Percentiles rank a stretch among this genome's conserved stretches.
phyloP scores from a whole-genome alignment of 1,140 invertebrate genomes.

The Drosophila neocordata region DNA sequence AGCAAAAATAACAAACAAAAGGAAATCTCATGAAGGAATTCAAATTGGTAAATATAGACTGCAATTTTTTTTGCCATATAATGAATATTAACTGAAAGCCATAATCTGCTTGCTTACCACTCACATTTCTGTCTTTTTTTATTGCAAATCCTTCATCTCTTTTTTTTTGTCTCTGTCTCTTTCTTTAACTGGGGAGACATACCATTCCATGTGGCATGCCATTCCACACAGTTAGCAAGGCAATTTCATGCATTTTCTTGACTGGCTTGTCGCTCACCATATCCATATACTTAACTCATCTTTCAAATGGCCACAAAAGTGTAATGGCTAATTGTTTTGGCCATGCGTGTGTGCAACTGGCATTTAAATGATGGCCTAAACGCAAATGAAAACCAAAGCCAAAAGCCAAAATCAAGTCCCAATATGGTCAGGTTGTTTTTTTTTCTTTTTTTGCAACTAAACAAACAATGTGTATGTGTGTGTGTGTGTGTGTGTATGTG shows the following conservation, averaged over 20 bases:
- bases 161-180: neutral
- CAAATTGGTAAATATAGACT: no score
- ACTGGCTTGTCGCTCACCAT: slow-evolving; percentile 17
- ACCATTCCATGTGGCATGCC: neutral
- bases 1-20: neutral
- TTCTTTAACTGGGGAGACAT: neutral
- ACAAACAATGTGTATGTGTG: slow-evolving; percentile 36
- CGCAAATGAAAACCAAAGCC: slow-evolving; percentile 49
- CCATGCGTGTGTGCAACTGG: slow-evolving; percentile 20
- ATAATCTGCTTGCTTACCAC: neutral
- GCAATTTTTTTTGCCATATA: no score
- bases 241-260: slow-evolving; percentile 10
- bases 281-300: slow-evolving; percentile 12
- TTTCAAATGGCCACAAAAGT: slow-evolving; percentile 38
- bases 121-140: neutral
- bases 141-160: neutral
- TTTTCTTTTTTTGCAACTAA: neutral
- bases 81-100: neutral
- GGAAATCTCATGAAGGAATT: no score
- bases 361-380: slow-evolving; percentile 69
- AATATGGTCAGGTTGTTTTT: slow-evolving; percentile 31
- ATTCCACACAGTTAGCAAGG: neutral
- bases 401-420: slow-evolving; percentile 33
- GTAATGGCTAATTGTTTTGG: slow-evolving; percentile 49
- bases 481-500: neutral